phyloP scores from a whole-genome alignment of 2,888 invertebrate species.

The Leptogaster cylindrica region DNA sequence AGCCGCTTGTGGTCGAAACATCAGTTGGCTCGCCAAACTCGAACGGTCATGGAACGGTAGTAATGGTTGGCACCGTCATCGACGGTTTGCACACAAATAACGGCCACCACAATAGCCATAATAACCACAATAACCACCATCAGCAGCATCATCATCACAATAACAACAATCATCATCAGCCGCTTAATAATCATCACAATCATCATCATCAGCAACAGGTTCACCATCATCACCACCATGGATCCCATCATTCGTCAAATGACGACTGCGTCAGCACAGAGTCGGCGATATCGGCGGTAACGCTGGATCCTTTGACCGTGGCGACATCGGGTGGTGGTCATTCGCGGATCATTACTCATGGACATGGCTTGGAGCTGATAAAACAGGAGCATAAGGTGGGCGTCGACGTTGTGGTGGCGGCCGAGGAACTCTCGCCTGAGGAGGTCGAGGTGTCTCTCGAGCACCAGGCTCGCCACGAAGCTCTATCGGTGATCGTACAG shows the following conservation, averaged over 20 bases:
- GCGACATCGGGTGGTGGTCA: slow-evolving; percentile 41
- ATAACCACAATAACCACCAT: slow-evolving; percentile 44
- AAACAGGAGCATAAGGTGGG: slow-evolving; percentile 49
- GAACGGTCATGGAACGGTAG: slow-evolving; percentile 56
- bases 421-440: slow-evolving; percentile 46
- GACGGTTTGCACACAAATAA: slow-evolving; percentile 51
- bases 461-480: slow-evolving; percentile 54
- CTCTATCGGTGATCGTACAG: slow-evolving; percentile 67
- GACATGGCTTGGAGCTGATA: slow-evolving; percentile 48
- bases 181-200: slow-evolving; percentile 47
- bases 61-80: slow-evolving; percentile 57
- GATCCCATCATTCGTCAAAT: slow-evolving; percentile 37
- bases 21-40: slow-evolving; percentile 63
- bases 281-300: slow-evolving; percentile 41
- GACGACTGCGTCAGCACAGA: slow-evolving; percentile 43
- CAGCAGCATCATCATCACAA: slow-evolving; percentile 36
- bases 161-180: slow-evolving; percentile 44
- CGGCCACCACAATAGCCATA: slow-evolving; percentile 47
- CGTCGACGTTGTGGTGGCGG: slow-evolving; percentile 45
- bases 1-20: slow-evolving; percentile 61
- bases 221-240: slow-evolving; percentile 42
- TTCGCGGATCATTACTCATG: slow-evolving; percentile 45
- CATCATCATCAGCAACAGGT: slow-evolving; percentile 48
- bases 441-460: slow-evolving; percentile 46
- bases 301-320: slow-evolving; percentile 43